Conservation (phyloP, 1,140 invertebrate genomes). For the Goniozus legneri region DNA sequence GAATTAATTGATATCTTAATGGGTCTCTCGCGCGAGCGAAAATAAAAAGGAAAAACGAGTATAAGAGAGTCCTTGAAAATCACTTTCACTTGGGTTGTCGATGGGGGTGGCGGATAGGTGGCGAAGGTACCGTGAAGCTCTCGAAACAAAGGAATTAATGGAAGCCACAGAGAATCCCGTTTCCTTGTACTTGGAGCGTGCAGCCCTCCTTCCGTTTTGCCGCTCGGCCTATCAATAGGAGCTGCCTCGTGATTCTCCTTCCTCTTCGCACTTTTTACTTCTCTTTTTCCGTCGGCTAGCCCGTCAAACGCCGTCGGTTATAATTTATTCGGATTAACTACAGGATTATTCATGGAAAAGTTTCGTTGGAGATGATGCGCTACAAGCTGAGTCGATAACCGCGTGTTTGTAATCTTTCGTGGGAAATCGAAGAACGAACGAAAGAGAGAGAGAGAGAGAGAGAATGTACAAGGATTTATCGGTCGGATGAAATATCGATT, state of each 20-base stretch:
- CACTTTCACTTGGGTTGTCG: constrained; percentile 16
- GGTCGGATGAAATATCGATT: too few species aligned
- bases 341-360: constrained; percentile 47
- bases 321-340: constrained; percentile 47
- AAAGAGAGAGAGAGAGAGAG: too few species aligned
- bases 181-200: constrained; percentile 12
- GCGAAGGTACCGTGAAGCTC: background rate
- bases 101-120: too few species aligned
- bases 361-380: constrained; percentile 25
- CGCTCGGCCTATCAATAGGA: constrained; percentile 34
- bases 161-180: constrained; percentile 42
- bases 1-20: constrained; percentile 54
- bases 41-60: constrained; percentile 29
- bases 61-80: constrained; percentile 27
- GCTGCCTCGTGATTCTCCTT: constrained; percentile 4
- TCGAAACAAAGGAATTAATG: constrained; percentile 53
- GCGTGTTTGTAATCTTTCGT: too few species aligned
- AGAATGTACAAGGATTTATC: too few species aligned
- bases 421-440: too few species aligned
- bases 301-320: constrained; percentile 44
- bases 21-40: constrained; percentile 34
- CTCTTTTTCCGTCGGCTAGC: too few species aligned
- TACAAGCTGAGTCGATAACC: too few species aligned
- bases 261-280: too few species aligned
- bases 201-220: constrained; percentile 25